Evolutionary conservation across 2,113 vertebrate genomes (phyloP).

Genomic region (Andinoacara biseriatus): DNA sequence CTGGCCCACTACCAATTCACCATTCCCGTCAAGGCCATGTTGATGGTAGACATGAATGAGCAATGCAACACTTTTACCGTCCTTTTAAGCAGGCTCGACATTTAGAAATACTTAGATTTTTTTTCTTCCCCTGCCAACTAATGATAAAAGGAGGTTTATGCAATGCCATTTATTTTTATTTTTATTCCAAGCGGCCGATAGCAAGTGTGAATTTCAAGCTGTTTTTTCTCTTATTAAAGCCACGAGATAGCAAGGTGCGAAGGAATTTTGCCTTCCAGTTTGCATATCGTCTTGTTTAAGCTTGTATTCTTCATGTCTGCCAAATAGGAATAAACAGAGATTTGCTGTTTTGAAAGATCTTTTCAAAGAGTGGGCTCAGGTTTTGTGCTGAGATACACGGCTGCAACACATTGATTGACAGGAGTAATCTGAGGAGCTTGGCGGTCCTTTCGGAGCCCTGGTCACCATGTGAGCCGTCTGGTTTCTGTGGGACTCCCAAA

Average conservation of each 20-base stretch:
- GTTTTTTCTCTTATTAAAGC: slow-evolving; percentile 41
- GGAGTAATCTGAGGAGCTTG: slow-evolving; percentile 59
- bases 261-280: slow-evolving; percentile 30
- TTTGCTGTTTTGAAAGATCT: slow-evolving; percentile 52
- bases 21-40: slow-evolving; percentile 36
- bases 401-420: slow-evolving; percentile 60
- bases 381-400: slow-evolving; percentile 34
- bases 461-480: slow-evolving; percentile 40
- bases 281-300: slow-evolving; percentile 40
- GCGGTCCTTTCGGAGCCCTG: slow-evolving; percentile 41
- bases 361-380: slow-evolving; percentile 41
- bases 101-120: slow-evolving; percentile 40
- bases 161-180: slow-evolving; percentile 48
- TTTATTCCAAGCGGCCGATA: not conserved
- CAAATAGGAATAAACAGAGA: slow-evolving; percentile 44
- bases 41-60: slow-evolving; percentile 49
- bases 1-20: slow-evolving; percentile 41
- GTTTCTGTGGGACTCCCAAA: slow-evolving; percentile 47
- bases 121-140: slow-evolving; percentile 42
- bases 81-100: slow-evolving; percentile 41
- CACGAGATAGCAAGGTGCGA: slow-evolving; percentile 40
- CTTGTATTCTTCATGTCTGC: slow-evolving; percentile 37
- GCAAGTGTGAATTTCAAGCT: slow-evolving; percentile 53
- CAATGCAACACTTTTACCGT: slow-evolving; percentile 37
- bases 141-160: slow-evolving; percentile 58